Evolutionary conservation across 2,797 vertebrate species (phyloP).

Genomic region (Pteronotus mesoamericanus): DNA sequence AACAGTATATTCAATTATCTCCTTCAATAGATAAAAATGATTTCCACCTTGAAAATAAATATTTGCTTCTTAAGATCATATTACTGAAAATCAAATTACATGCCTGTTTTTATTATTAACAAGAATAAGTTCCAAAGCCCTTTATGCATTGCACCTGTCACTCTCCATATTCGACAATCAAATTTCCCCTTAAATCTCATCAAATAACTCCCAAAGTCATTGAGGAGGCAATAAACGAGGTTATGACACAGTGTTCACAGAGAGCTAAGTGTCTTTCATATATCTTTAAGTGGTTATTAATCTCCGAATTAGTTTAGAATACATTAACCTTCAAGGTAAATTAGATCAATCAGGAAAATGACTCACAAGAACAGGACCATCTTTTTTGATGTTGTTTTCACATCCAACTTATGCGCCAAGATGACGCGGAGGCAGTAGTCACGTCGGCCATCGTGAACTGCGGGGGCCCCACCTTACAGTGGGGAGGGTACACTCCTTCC

Average conservation of each 20-base stretch:
- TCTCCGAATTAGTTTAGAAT: constrained; percentile 84
- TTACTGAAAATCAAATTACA: constrained; percentile 64
- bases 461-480: rapidly evolving
- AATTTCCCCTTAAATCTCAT: constrained; percentile 74
- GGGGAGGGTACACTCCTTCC: not conserved
- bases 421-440: not conserved
- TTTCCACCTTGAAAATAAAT: constrained; percentile 70
- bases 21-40: constrained; percentile 53
- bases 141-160: constrained; percentile 46
- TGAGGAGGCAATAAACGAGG: constrained; percentile 74
- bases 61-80: constrained; percentile 63
- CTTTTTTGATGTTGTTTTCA: constrained; percentile 61
- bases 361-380: constrained; percentile 68
- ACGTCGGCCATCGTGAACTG: rapidly evolving
- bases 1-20: constrained; percentile 57
- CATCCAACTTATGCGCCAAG: constrained; percentile 39
- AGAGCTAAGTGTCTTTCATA: constrained; percentile 79
- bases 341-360: constrained; percentile 83
- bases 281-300: constrained; percentile 86
- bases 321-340: constrained; percentile 87
- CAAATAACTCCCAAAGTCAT: constrained; percentile 75
- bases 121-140: constrained; percentile 48
- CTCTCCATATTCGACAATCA: constrained; percentile 66
- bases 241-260: constrained; percentile 70
- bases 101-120: constrained; percentile 62